Conservation (phyloP, 1,140 invertebrate genomes). For the Gonatopus flavifemur region DNA sequence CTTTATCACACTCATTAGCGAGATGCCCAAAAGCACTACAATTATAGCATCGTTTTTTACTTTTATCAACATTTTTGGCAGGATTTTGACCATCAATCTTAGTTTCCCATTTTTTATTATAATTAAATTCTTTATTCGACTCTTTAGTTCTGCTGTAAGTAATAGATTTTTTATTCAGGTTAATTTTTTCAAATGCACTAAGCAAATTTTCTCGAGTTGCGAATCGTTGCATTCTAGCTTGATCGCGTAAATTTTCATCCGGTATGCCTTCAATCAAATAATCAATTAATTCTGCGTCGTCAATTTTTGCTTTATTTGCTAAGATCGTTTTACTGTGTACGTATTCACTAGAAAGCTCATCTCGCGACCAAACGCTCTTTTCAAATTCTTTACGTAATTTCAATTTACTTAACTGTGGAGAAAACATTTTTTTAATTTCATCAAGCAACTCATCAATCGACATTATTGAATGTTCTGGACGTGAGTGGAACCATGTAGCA, state of each 20-base stretch:
- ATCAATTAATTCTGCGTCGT: neutral
- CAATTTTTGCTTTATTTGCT: neutral
- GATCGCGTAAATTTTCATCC: neutral
- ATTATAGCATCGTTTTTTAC: too few relatives aligned
- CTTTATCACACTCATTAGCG: too few relatives aligned
- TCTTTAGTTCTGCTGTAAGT: too few relatives aligned
- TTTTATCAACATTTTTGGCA: too few relatives aligned
- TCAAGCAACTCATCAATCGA: neutral
- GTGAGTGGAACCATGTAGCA: constrained; percentile 4
- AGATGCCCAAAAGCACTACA: too few relatives aligned
- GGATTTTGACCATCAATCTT: too few relatives aligned
- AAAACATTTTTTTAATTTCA: neutral
- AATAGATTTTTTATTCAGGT: too few relatives aligned
- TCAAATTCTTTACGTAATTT: constrained; percentile 1
- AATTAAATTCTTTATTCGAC: too few relatives aligned
- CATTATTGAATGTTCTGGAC: neutral
- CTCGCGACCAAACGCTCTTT: neutral
- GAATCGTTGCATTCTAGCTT: neutral
- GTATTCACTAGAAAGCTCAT: neutral
- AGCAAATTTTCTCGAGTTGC: neutral
- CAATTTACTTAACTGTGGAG: neutral
- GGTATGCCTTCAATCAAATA: too few relatives aligned
- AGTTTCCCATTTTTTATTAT: too few relatives aligned
- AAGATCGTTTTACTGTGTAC: neutral
- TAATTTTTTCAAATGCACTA: neutral